Conservation (phyloP, 1,140 invertebrate species). For the Papilio dardanus region DNA sequence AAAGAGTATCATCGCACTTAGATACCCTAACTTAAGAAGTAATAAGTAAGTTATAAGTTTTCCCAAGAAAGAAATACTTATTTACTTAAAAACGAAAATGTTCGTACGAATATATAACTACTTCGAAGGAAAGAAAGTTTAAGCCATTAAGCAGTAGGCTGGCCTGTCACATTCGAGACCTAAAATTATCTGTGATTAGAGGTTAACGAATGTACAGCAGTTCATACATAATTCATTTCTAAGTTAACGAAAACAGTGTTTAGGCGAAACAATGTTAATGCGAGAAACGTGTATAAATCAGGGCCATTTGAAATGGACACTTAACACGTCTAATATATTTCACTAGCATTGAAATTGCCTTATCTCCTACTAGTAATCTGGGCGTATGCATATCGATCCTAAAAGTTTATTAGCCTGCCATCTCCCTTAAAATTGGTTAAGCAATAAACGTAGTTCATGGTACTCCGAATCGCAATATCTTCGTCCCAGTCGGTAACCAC, state of each 20-base stretch:
- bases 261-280: neutral
- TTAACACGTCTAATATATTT: neutral
- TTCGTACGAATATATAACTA: too few relatives aligned
- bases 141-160: too few relatives aligned
- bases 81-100: too few relatives aligned
- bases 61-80: too few relatives aligned
- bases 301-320: neutral
- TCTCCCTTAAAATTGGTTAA: neutral
- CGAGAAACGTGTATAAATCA: conserved; percentile 18
- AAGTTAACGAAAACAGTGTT: conserved; percentile 11
- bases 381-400: neutral
- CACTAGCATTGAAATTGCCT: neutral
- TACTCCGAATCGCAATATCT: neutral
- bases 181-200: neutral
- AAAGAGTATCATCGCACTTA: too few relatives aligned
- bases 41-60: too few relatives aligned
- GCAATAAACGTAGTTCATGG: neutral
- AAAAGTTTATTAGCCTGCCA: neutral
- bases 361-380: neutral
- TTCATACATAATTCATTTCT: neutral
- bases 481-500: neutral
- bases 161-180: neutral
- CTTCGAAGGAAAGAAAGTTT: too few relatives aligned
- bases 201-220: neutral
- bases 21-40: too few relatives aligned